phyloP scores from a whole-genome alignment of 2,888 invertebrate genomes.

The Asteroscopus sphinx region DNA sequence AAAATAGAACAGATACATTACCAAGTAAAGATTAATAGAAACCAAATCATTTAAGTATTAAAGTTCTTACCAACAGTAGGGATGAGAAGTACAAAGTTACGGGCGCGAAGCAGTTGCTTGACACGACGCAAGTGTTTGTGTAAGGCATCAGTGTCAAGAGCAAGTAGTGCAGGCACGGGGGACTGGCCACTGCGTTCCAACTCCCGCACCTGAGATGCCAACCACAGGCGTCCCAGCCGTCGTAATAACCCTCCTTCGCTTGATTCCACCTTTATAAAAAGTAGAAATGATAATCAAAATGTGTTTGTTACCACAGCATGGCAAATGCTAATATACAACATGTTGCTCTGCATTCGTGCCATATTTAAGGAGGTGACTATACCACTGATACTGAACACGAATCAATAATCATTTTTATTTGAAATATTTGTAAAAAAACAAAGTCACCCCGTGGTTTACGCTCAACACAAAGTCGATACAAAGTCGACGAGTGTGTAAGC shows the following conservation, averaged over 20 bases:
- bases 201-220: constrained; percentile 96
- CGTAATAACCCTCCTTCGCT: constrained; percentile 91
- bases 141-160: constrained; percentile 95
- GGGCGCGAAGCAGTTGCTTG: constrained; percentile 94
- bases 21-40: not conserved
- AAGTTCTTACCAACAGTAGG: constrained; percentile 94
- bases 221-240: constrained; percentile 97
- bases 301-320: not conserved
- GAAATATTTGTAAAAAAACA: too few relatives aligned
- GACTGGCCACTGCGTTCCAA: constrained; percentile 93
- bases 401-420: too few relatives aligned
- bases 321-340: too few relatives aligned
- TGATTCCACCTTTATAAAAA: constrained; percentile 62
- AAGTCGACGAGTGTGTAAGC: too few relatives aligned
- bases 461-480: too few relatives aligned
- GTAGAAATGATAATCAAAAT: constrained; percentile 4
- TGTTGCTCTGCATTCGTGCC: too few relatives aligned
- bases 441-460: too few relatives aligned
- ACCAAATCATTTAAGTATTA: not conserved
- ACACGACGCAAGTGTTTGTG: constrained; percentile 94
- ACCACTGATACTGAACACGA: too few relatives aligned
- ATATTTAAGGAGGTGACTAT: too few relatives aligned
- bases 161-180: constrained; percentile 94
- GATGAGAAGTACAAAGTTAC: constrained; percentile 96
- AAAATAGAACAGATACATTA: constrained; percentile 9